A percentile compares a stretch with the other conserved stretches of the same genome.
Conservation (phyloP, 2,888 invertebrate species). For the Mesodorylaimus sp. region DNA sequence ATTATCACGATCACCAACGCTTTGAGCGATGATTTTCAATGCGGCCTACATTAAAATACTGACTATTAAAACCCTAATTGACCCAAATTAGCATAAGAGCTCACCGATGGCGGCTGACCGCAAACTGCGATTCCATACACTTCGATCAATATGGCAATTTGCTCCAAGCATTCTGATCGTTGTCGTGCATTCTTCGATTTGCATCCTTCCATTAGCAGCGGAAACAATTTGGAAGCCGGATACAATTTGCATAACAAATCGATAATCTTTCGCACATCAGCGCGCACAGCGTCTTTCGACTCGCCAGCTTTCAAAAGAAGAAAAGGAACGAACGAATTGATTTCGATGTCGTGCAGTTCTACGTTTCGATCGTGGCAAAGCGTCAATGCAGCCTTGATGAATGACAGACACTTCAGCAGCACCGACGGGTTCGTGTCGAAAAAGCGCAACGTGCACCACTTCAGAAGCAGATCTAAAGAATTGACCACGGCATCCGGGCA, state of each 20-base stretch:
- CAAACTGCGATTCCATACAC: conserved; percentile 64
- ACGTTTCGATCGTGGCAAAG: conserved; percentile 55
- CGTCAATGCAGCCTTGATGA: conserved; percentile 61
- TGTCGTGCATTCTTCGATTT: conserved; percentile 82
- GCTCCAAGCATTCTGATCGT: conserved; percentile 83
- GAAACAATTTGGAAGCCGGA: conserved; percentile 68
- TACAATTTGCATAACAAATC: conserved; percentile 66
- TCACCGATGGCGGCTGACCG: conserved; percentile 48
- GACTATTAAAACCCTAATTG: no score
- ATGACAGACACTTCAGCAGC: conserved; percentile 79
- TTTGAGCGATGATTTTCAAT: conserved; percentile 71
- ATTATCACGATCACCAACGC: conserved; percentile 88
- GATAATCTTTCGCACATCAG: conserved; percentile 65
- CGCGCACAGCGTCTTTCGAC: conserved; percentile 36
- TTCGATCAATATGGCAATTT: conserved; percentile 65
- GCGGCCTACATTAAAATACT: conserved; percentile 44
- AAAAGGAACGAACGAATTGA: conserved; percentile 80
- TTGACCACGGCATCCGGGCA: conserved; percentile 53
- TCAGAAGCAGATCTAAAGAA: conserved; percentile 80
- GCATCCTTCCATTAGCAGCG: conserved; percentile 75
- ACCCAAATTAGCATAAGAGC: no score
- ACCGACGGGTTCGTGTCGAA: conserved; percentile 98
- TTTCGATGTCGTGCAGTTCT: conserved; percentile 71
- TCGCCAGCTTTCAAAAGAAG: conserved; percentile 56
- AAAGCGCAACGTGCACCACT: conserved; percentile 87